Base-by-base conservation (phyloP, 2,113 vertebrate species). In the Beaufortia kweichowensis region DNA sequence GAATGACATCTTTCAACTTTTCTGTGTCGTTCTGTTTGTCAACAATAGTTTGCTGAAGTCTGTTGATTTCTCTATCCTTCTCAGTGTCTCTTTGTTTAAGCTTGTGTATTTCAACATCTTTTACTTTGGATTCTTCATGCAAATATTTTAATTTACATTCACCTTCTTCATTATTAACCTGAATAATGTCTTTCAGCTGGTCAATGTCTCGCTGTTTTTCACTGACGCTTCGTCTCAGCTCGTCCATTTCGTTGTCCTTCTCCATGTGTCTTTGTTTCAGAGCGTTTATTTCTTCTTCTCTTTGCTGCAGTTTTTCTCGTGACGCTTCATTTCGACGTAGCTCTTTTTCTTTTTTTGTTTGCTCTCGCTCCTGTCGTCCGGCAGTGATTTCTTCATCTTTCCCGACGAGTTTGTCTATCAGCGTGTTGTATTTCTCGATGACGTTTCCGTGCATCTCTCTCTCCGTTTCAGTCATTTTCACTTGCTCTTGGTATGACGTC, bases 141-240 rank as follows among this genome's bases (percentile, higher is more conserved):
- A 17, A 17, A 15, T 48, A 14, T 19, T 48, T 48, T 6, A 48
- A 4, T 48, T 48, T 15, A 14, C 1, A 15, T 19, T 3, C 15
- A 48, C 43, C 4, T 48, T 48, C 12, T 48, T 48, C 15, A 48
- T 17, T 48, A 48, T 48, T 19, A 17, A 17, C 14, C 43, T 48
- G 14, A 14, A 48, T 1, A 4, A 4, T 48, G 17, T 19, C 15
- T 79, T 72, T 85, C 77, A 90, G 63, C 26, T 82, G 78, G 43
- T 85, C 87, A 73, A 91, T 84, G 66, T 86, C 84, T 1, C 79
- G 73, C 62, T 84, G 88, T 0, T 86, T 86, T 21, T 85, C 84
- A 64, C 88, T 85, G 4, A 89, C 84, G 0, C 57, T 81, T 9
- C 83, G 81, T 79, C 76, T 87, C 66, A 39, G 14, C 59, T 29